Conservation (phyloP, 2,113 vertebrate genomes). For the Alligator sinensis region DNA sequence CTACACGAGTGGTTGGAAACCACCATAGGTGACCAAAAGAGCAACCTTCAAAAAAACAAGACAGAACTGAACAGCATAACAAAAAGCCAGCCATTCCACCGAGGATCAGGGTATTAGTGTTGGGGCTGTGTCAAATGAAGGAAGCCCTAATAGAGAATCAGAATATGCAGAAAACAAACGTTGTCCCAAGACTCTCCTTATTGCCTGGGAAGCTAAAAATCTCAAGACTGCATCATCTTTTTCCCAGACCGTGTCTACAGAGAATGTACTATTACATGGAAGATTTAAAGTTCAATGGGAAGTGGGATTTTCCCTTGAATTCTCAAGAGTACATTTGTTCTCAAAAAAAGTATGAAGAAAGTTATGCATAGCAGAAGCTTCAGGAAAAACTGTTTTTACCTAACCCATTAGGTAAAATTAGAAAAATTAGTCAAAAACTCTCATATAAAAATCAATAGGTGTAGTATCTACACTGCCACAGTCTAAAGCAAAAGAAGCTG, state of each 20-base stretch:
- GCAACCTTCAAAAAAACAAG: neutral
- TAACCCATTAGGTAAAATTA: neutral
- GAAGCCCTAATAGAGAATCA: neutral
- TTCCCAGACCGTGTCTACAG: neutral
- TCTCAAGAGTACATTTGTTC: neutral
- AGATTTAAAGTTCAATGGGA: neutral
- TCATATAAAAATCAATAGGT: neutral
- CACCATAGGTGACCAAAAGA: neutral
- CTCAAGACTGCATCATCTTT: neutral
- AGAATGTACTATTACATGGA: neutral
- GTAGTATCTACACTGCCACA: neutral
- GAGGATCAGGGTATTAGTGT: neutral
- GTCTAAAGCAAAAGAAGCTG: neutral
- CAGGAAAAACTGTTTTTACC: neutral
- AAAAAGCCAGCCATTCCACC: neutral
- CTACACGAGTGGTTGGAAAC: neutral
- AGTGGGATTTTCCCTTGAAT: neutral
- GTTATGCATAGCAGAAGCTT: neutral
- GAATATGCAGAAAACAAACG: neutral
- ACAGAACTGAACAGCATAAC: neutral
- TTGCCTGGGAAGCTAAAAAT: neutral
- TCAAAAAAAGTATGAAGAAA: neutral
- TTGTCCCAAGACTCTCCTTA: neutral
- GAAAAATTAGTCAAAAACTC: neutral
- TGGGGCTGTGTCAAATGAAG: neutral